These are phyloP conservation scores for Drosophila azteca DNA, from an alignment of 1,140 invertebrate species.

Conservation along the genomic window DNA sequence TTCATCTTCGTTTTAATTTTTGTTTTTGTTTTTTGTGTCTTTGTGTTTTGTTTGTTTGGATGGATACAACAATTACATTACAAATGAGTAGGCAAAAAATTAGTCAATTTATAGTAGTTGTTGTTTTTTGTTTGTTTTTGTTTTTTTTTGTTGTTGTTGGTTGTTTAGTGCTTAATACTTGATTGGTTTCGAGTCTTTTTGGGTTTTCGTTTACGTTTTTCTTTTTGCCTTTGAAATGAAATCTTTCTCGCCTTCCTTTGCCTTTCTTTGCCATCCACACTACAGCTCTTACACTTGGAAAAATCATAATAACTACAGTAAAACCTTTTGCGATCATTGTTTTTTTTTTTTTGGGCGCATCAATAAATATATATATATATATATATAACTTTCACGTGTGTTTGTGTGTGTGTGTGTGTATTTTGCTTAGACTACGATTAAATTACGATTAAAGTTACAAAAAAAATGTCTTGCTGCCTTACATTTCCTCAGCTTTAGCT, in stretches of 20 bases:
- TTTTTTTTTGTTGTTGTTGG: constrained; percentile 49
- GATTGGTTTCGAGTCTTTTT: constrained; percentile 83
- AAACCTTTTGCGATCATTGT: constrained; percentile 57
- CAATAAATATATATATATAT: constrained; percentile 70
- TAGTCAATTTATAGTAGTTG: constrained; percentile 24
- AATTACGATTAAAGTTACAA: constrained; percentile 70
- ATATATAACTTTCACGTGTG: constrained; percentile 43
- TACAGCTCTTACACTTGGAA: constrained; percentile 33
- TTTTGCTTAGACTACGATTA: constrained; percentile 71
- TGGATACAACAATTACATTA: constrained; percentile 67
- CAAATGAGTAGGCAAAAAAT: constrained; percentile 70
- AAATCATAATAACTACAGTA: constrained; percentile 58
- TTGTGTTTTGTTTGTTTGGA: constrained; percentile 61
- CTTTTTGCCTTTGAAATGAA: constrained; percentile 62
- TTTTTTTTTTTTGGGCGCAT: constrained; percentile 37
- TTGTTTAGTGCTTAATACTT: constrained; percentile 82
- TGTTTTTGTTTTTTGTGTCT: constrained; percentile 40
- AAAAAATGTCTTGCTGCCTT: constrained; percentile 74
- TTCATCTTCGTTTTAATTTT: constrained; percentile 30
- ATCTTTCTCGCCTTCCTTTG: constrained; percentile 11
- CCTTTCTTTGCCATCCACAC: constrained; percentile 7
- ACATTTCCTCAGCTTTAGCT: constrained; percentile 22
- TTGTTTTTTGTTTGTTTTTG: constrained; percentile 58
- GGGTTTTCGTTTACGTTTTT: constrained; percentile 48
- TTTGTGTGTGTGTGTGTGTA: constrained; percentile 39